Conservation (phyloP, 2,888 invertebrate species). For the Scrobipalpa costella region DNA sequence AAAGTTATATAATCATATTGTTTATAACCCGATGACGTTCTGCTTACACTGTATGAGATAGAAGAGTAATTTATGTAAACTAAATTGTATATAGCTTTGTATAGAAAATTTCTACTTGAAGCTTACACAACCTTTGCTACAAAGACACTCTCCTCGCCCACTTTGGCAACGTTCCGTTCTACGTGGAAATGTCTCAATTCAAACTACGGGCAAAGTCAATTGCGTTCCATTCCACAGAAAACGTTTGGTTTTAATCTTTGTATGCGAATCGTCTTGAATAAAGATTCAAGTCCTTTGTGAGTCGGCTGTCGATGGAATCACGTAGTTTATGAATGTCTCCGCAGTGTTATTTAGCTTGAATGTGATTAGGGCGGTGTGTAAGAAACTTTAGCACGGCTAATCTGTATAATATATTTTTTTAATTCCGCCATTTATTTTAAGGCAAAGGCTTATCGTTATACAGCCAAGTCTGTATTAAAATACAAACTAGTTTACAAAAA, state of each 20-base stretch:
- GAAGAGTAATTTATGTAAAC: too few relatives aligned
- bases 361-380: background rate
- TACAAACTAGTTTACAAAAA: too few relatives aligned
- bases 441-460: too few relatives aligned
- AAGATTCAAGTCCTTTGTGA: background rate
- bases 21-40: too few relatives aligned
- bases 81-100: too few relatives aligned
- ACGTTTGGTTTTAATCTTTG: constrained; percentile 19
- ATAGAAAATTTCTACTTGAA: too few relatives aligned
- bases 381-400: background rate
- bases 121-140: constrained; percentile 36
- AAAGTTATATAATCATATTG: too few relatives aligned
- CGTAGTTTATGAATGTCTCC: constrained; percentile 11
- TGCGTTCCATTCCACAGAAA: background rate
- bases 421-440: too few relatives aligned
- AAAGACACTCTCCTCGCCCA: background rate
- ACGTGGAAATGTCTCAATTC: constrained; percentile 68
- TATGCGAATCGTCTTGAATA: constrained; percentile 17
- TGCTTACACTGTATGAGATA: too few relatives aligned
- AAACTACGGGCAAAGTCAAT: constrained; percentile 39
- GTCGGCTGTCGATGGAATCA: background rate
- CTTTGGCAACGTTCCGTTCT: constrained; percentile 12
- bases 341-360: constrained; percentile 3
- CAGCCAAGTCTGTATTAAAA: too few relatives aligned
- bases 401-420: too few relatives aligned